phyloP scores from a whole-genome alignment of 2,888 invertebrate genomes.

The Brenthis ino region DNA sequence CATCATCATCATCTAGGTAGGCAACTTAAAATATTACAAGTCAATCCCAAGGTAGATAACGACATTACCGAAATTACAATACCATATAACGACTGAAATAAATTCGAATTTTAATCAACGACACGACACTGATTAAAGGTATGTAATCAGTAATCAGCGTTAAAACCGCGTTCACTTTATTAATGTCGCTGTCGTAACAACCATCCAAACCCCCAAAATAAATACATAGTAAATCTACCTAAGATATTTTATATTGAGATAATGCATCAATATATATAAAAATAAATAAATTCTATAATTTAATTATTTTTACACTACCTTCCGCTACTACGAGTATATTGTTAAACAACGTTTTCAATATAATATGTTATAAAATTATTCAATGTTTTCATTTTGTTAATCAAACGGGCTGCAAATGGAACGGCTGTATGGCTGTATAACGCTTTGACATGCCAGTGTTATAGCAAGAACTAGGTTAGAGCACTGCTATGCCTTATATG shows the following conservation, averaged over 20 bases:
- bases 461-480: constrained; percentile 29
- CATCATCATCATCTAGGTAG: too few relatives aligned
- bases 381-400: constrained; percentile 26
- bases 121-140: constrained; percentile 30
- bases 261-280: too few relatives aligned
- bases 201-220: constrained; percentile 4
- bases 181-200: constrained; percentile 17
- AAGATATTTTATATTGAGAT: too few relatives aligned
- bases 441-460: constrained; percentile 28
- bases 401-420: constrained; percentile 27
- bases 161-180: constrained; percentile 32
- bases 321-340: too few relatives aligned
- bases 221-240: not conserved
- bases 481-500: constrained; percentile 29
- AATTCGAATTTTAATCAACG: constrained; percentile 32
- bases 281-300: too few relatives aligned
- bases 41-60: constrained; percentile 8
- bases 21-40: not conserved
- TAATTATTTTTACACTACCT: too few relatives aligned
- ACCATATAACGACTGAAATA: constrained; percentile 13
- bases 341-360: not conserved
- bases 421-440: constrained; percentile 24
- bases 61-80: constrained; percentile 26
- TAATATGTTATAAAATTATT: constrained; percentile 12
- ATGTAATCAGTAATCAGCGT: constrained; percentile 31